A percentile compares a stretch with the other conserved stretches of the same genome.
These are phyloP conservation scores for Eledone cirrhosa DNA, from an alignment of 2,888 invertebrate species.

Conservation along the genomic window DNA sequence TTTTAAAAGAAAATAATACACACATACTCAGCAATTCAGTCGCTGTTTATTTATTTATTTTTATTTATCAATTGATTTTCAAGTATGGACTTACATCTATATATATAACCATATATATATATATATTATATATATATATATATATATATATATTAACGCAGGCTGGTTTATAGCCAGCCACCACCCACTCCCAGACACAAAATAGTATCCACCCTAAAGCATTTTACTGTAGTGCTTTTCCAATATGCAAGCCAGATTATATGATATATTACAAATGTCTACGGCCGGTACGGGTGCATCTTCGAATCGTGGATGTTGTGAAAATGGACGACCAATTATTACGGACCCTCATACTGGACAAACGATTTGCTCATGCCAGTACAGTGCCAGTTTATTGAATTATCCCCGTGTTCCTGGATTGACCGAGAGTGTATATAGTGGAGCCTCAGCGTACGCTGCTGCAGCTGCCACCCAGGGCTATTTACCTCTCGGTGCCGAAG, in stretches of 20 bases:
- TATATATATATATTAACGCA: neutral
- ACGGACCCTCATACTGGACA: conserved; percentile 65
- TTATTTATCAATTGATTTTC: neutral
- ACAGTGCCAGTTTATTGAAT: conserved; percentile 76
- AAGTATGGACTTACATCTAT: neutral
- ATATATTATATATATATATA: conserved; percentile 3
- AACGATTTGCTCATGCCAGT: conserved; percentile 72
- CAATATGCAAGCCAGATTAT: conserved; percentile 20
- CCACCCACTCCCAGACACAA: neutral
- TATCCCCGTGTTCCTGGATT: conserved; percentile 73
- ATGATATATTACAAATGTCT: conserved; percentile 43
- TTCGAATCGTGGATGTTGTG: conserved; percentile 75
- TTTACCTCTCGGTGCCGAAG: conserved; percentile 69
- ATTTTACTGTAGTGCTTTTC: too few species aligned
- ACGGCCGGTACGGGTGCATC: conserved; percentile 45
- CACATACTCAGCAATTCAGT: too few species aligned
- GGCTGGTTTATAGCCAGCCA: neutral
- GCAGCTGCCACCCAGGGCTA: conserved; percentile 62
- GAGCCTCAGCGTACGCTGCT: conserved; percentile 57
- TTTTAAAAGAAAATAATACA: neutral
- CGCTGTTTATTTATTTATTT: too few species aligned
- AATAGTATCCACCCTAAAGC: too few species aligned
- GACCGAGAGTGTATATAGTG: conserved; percentile 65
- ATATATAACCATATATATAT: neutral
- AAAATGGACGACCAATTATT: conserved; percentile 78